A percentile compares a stretch with the other conserved stretches of the same genome.
Evolutionary conservation across 2,797 vertebrate genomes (phyloP).

Genomic region (Philypnodon macrostomus): DNA sequence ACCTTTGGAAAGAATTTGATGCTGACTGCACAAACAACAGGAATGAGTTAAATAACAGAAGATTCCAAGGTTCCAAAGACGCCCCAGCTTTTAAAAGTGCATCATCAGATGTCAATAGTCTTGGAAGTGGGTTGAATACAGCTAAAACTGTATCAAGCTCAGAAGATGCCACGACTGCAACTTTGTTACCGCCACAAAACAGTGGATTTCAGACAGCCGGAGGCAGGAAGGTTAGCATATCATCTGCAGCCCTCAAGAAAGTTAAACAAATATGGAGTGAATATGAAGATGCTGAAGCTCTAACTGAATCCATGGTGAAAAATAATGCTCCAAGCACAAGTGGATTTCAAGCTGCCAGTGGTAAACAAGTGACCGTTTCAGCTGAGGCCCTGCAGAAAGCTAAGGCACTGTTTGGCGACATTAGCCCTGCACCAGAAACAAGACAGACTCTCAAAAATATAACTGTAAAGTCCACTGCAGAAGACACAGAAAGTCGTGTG

Average conservation of each 20-base stretch:
- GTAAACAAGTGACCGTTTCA: background rate
- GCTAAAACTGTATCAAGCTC: background rate
- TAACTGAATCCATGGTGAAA: too few species aligned
- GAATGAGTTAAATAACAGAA: background rate
- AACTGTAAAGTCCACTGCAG: too few species aligned
- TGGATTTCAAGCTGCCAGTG: conserved; percentile 47
- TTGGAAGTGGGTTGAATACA: background rate
- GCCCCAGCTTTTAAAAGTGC: background rate
- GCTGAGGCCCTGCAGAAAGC: background rate
- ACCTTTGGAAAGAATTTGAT: conserved; percentile 5
- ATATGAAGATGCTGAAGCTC: background rate
- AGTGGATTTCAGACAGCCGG: background rate
- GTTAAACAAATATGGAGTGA: background rate
- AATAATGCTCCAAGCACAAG: conserved; percentile 20
- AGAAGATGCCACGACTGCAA: background rate
- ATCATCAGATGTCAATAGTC: background rate
- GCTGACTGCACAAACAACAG: too few species aligned
- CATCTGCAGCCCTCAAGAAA: background rate
- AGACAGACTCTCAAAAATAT: too few species aligned
- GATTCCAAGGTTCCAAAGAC: background rate
- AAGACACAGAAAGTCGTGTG: too few species aligned
- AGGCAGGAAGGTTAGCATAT: background rate
- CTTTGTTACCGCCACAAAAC: background rate
- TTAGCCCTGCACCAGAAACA: background rate
- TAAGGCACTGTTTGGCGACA: background rate